phyloP scores from a whole-genome alignment of 2,797 vertebrate genomes.

The Alosa sapidissima region DNA sequence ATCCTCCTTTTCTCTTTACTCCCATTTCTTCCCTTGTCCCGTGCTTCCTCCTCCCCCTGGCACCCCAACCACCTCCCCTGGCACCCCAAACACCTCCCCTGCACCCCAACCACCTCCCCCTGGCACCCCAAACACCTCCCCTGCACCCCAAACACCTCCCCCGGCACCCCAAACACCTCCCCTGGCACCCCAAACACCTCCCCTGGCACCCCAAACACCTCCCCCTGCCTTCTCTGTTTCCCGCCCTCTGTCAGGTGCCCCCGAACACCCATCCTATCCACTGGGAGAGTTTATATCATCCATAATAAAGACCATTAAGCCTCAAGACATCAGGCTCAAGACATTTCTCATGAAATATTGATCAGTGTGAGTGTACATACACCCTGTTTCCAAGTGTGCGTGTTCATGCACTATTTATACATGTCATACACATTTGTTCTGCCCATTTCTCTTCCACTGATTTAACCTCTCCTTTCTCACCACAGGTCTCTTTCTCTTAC shows the following conservation, averaged over 20 bases:
- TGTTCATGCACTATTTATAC: conserved; percentile 58
- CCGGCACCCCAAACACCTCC: background rate
- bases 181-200: background rate
- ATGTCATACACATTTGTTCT: conserved; percentile 54
- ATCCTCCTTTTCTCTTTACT: background rate
- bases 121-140: background rate
- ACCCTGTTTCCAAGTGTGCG: conserved; percentile 36
- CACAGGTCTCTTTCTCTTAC: background rate
- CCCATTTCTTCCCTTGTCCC: background rate
- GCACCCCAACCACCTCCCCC: too few species aligned
- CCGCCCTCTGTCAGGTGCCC: conserved; percentile 32
- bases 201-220: background rate
- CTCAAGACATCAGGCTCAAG: conserved; percentile 42
- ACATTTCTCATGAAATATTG: conserved; percentile 62
- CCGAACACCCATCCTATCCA: conserved; percentile 41
- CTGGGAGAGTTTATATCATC: conserved; percentile 74
- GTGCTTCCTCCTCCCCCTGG: background rate
- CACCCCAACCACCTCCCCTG: too few species aligned
- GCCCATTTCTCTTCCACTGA: conserved; percentile 40
- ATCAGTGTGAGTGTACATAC: conserved; percentile 47
- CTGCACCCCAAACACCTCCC: background rate
- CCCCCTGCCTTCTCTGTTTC: conserved; percentile 20
- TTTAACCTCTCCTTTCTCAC: conserved; percentile 45
- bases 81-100: too few species aligned
- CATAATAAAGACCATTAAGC: conserved; percentile 56